Evolutionary conservation across 2,888 invertebrate species (phyloP).

Genomic region (Dicyrtoma fusca): DNA sequence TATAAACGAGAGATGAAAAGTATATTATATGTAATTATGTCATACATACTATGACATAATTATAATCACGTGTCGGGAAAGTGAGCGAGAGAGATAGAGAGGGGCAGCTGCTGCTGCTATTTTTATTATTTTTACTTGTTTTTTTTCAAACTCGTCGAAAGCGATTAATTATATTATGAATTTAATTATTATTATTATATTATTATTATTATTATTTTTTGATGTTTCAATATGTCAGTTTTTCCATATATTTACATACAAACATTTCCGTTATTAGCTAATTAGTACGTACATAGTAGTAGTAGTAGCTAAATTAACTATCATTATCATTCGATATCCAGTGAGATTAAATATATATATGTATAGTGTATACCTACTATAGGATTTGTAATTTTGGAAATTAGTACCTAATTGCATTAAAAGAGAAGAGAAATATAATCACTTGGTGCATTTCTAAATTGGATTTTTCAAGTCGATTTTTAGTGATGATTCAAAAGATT

Average conservation of each 20-base stretch:
- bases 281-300: neutral
- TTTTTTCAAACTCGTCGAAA: neutral
- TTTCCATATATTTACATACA: neutral
- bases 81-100: neutral
- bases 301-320: neutral
- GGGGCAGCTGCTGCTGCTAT: slow-evolving; percentile 22
- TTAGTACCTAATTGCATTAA: neutral
- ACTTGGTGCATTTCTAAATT: too few species aligned
- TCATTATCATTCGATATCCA: neutral
- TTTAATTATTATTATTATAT: slow-evolving; percentile 3
- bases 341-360: neutral
- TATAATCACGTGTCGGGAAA: neutral
- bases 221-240: neutral
- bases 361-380: too few species aligned
- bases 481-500: neutral
- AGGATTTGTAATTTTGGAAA: too few species aligned
- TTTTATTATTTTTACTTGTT: slow-evolving; percentile 24
- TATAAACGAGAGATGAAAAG: neutral
- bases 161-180: slow-evolving; percentile 8
- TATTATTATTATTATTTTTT: slow-evolving; percentile 8
- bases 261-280: slow-evolving; percentile 7
- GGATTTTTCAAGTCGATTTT: slow-evolving; percentile 9
- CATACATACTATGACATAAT: neutral
- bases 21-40: neutral
- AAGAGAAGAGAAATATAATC: neutral